Evolutionary conservation across 2,113 vertebrate species (phyloP).

Genomic region (Atractosteus spatula): DNA sequence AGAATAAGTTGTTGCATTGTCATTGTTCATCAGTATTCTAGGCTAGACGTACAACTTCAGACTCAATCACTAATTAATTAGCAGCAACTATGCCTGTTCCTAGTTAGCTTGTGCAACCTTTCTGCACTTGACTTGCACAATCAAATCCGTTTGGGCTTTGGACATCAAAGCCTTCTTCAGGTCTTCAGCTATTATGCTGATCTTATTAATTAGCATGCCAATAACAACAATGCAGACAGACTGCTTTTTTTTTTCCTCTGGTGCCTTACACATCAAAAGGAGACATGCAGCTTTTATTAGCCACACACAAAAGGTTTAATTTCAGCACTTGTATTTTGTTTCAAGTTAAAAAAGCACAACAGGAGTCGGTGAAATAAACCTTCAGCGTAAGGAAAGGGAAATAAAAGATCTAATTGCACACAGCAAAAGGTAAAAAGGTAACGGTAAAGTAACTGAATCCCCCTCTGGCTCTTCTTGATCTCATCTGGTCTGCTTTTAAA

Average conservation of each 20-base stretch:
- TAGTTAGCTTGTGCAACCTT: background rate
- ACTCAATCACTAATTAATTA: conserved; percentile 4
- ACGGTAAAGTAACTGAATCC: no score
- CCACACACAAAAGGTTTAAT: background rate
- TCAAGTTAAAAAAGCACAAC: no score
- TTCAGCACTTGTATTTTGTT: no score
- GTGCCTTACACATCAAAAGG: background rate
- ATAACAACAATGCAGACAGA: background rate
- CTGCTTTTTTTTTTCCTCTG: background rate
- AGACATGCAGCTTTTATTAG: background rate
- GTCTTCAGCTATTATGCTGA: conserved; percentile 1
- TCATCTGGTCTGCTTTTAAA: no score
- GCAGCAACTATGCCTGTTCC: background rate
- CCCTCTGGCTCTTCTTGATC: no score
- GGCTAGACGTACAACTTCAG: background rate
- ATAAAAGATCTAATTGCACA: no score
- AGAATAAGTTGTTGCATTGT: background rate
- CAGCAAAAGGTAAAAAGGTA: no score
- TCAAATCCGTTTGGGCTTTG: background rate
- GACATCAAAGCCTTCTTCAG: conserved; percentile 1
- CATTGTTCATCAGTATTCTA: background rate
- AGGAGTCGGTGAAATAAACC: no score
- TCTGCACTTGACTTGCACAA: background rate
- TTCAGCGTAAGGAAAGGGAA: no score
- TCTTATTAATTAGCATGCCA: conserved; percentile 10